These are phyloP conservation scores for Halocynthia roretzi DNA, from an alignment of 23 tunicate genomes.

Conservation along the genomic window DNA sequence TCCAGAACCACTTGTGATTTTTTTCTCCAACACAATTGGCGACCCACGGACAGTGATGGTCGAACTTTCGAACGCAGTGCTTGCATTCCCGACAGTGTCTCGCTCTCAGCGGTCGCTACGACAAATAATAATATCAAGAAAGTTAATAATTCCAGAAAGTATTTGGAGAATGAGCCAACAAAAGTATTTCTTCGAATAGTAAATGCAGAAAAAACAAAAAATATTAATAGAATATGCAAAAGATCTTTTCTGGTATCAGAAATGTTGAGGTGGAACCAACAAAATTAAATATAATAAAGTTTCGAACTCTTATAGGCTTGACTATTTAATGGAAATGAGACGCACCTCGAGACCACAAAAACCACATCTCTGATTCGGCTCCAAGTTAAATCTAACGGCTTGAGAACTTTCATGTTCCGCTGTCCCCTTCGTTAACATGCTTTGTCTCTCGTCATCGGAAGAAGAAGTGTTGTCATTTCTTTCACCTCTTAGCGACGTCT, in stretches of 20 bases:
- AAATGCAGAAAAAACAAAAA: too few relatives aligned
- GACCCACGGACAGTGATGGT: constrained; percentile 95
- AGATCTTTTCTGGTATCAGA: not conserved
- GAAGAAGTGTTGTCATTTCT: constrained; percentile 1
- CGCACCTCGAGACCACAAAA: constrained; percentile 73
- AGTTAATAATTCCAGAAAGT: too few relatives aligned
- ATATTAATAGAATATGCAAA: too few relatives aligned
- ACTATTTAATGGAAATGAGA: not conserved
- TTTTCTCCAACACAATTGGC: constrained; percentile 88
- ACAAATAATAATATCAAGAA: too few relatives aligned
- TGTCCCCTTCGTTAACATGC: not conserved
- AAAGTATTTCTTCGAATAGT: too few relatives aligned
- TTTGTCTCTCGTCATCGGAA: constrained; percentile 10
- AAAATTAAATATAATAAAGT: not conserved
- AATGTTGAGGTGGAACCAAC: not conserved
- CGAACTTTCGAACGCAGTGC: constrained; percentile 83
- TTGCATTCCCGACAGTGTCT: constrained; percentile 88
- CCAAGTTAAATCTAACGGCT: constrained; percentile 47
- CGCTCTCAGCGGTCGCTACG: constrained; percentile 77
- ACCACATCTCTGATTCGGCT: constrained; percentile 90
- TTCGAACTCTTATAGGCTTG: too few relatives aligned
- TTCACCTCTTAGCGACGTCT: not conserved
- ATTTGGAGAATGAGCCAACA: too few relatives aligned
- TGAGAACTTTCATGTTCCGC: constrained; percentile 37
- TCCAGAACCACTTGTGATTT: constrained; percentile 78